Base-by-base conservation (phyloP, 2,888 invertebrate species). In the Morpho achilles region DNA sequence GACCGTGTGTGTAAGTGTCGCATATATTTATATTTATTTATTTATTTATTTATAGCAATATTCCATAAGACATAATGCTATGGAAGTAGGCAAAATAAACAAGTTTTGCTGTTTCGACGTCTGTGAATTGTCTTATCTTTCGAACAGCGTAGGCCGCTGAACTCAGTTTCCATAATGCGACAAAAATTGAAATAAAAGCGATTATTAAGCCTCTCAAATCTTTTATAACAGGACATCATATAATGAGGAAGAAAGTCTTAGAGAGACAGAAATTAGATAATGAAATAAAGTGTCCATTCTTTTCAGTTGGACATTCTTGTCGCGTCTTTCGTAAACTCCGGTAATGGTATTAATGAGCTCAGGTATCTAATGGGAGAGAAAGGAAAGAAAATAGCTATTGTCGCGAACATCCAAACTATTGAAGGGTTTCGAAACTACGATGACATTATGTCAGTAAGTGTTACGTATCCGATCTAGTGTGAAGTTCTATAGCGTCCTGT, bases 221-320 rank as follows among this genome's bases (percentile, higher is more conserved):
- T 52, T 52, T 50, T 60, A 42, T 54, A 56, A 55, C 56, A 49
- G 22, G 40, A 60, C 60, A 46, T 50, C 44, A 46, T 53, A 42
- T 53, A 60, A 60, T 60, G 50, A 57, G 56, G 53, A 56, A 55
- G 57, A 53, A 53, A 41, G 52, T 10, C 49, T 47, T 61, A 45
- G 56, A 58, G 43, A 50, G 53, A 56, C 47, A 59, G 59, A 58
- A 63, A 54, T 58, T 62, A 56, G 56, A 55, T 65, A 66, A 63
- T 59, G 61, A 61, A 64, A 56, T 63, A 61, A 62, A 62, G 60
- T 60, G 62, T 60, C 61, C 59, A 52, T 64, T 68, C 57, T 53
- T 78, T 78, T 64, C 69, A 90, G 90, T 62, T 89, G 44, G 90
- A 90, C 65, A 80, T 88, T 44, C 42, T 88, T 23, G 69, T 89